Conservation (phyloP, 1,140 invertebrate species). For the Pectinophora gossypiella region DNA sequence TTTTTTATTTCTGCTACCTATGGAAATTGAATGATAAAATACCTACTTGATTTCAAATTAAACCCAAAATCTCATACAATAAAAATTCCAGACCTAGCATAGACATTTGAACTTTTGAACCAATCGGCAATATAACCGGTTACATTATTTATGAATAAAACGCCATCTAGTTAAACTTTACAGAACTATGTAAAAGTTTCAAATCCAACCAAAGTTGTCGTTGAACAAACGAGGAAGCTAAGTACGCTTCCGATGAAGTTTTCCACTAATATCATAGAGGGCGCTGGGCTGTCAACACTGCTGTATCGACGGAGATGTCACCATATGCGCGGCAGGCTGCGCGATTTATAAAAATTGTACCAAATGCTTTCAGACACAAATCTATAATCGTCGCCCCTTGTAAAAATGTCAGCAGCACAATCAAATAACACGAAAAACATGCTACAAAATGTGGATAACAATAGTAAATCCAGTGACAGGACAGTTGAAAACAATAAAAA, state of each 20-base stretch:
- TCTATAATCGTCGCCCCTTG: constrained; percentile 63
- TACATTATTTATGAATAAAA: not conserved
- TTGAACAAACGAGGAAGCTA: too few species aligned
- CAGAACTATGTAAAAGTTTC: not conserved
- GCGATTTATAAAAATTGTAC: constrained; percentile 68
- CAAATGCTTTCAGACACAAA: constrained; percentile 63
- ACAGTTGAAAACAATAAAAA: constrained; percentile 34
- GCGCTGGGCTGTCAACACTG: constrained; percentile 24
- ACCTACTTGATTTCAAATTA: too few species aligned
- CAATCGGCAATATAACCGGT: too few species aligned
- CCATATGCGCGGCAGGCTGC: constrained; percentile 62
- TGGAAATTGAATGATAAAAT: too few species aligned
- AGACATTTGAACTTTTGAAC: too few species aligned
- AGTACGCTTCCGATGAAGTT: too few species aligned
- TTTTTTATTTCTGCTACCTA: not conserved
- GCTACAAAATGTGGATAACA: constrained; percentile 31
- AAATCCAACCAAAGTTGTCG: too few species aligned
- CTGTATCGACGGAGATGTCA: constrained; percentile 42
- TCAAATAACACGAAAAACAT: constrained; percentile 39
- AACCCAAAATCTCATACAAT: too few species aligned
- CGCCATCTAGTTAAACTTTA: not conserved
- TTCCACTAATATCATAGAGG: too few species aligned
- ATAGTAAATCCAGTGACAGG: constrained; percentile 16
- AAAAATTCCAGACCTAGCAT: too few species aligned
- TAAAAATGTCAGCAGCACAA: constrained; percentile 54